Conservation (phyloP, 35 echinoderm and acorn worm genomes). For the Ptychodera flava region DNA sequence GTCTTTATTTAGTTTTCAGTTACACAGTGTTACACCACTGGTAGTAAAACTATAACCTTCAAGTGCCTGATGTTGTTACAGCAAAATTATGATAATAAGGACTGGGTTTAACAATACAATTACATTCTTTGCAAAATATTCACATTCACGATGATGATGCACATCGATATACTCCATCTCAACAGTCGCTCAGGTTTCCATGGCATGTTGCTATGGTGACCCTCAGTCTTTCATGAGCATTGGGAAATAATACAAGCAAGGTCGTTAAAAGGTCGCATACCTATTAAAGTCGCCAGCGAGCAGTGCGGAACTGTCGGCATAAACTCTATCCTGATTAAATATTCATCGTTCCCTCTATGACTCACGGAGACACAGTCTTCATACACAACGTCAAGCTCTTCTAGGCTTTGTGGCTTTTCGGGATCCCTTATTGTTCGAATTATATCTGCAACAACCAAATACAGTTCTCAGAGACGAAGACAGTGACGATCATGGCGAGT, state of each 20-base stretch:
- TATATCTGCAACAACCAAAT: slow-evolving; percentile 50
- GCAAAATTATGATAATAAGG: too few species aligned
- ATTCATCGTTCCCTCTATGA: slow-evolving; percentile 34
- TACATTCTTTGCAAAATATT: too few species aligned
- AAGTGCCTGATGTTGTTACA: too few species aligned
- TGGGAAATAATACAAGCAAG: neutral
- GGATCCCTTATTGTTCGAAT: slow-evolving; percentile 92
- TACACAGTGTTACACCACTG: too few species aligned
- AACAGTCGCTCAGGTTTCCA: too few species aligned
- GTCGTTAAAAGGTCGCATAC: slow-evolving; percentile 21
- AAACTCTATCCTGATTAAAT: slow-evolving; percentile 72
- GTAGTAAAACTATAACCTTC: too few species aligned
- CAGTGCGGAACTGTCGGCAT: slow-evolving; percentile 96
- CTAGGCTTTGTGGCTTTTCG: slow-evolving; percentile 76
- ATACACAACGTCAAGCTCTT: slow-evolving; percentile 79
- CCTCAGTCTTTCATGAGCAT: neutral
- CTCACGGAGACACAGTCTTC: slow-evolving; percentile 51
- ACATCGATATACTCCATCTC: too few species aligned
- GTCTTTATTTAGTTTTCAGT: too few species aligned
- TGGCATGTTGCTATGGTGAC: neutral
- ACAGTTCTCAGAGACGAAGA: too few species aligned
- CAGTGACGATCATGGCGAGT: neutral
- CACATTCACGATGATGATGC: too few species aligned
- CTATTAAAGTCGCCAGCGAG: slow-evolving; percentile 89
- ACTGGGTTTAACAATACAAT: too few species aligned